A percentile compares a stretch with the other conserved stretches of the same genome.
Conservation (phyloP, 1,140 invertebrate species). For the Coenobita brevimanus region DNA sequence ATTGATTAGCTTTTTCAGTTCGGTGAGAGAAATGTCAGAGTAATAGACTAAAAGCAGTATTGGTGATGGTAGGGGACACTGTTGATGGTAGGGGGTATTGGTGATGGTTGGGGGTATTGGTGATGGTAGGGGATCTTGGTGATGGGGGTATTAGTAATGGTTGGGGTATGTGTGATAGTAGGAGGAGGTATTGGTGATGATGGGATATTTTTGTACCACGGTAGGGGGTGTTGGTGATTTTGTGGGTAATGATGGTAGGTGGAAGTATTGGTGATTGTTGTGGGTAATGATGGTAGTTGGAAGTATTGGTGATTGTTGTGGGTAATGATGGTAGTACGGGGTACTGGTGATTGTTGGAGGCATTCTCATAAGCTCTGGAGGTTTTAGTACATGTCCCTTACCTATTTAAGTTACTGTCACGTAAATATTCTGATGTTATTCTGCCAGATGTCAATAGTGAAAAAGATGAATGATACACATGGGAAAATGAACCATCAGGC, state of each 20-base stretch:
- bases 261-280: not conserved
- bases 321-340: too few relatives aligned
- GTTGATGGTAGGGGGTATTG: not conserved
- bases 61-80: not conserved
- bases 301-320: not conserved
- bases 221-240: too few relatives aligned
- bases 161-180: not conserved
- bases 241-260: not conserved
- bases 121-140: too few relatives aligned
- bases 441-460: not conserved
- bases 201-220: too few relatives aligned
- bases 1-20: too few relatives aligned
- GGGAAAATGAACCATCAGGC: too few relatives aligned
- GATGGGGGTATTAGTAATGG: not conserved
- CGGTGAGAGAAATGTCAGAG: not conserved
- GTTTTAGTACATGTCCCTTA: too few relatives aligned
- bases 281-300: not conserved
- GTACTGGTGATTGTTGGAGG: too few relatives aligned
- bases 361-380: too few relatives aligned
- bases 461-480: not conserved
- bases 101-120: not conserved
- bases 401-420: too few relatives aligned
- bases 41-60: not conserved
- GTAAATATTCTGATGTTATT: too few relatives aligned
- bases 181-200: not conserved